Evolutionary conservation across 2,888 invertebrate genomes (phyloP).

Genomic region (Drosophila stalkeri): DNA sequence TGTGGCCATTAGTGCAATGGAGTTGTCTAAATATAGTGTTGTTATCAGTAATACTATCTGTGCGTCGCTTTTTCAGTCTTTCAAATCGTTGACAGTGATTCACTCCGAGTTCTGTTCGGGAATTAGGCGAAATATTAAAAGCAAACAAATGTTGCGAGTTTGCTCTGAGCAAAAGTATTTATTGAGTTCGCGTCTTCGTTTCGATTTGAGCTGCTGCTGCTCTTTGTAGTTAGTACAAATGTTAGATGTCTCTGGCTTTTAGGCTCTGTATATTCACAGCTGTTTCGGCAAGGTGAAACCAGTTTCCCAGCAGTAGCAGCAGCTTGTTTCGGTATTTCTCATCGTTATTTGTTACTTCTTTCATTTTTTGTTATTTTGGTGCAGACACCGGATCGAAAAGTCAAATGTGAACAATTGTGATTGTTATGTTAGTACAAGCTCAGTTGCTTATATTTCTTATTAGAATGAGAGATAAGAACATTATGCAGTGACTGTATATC

Average conservation of each 20-base stretch:
- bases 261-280: conserved; percentile 56
- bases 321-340: conserved; percentile 22
- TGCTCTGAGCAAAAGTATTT: conserved; percentile 17
- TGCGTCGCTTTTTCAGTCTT: not conserved
- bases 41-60: conserved; percentile 41
- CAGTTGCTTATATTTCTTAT: not conserved
- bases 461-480: not conserved
- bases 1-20: not conserved
- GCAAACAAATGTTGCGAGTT: conserved; percentile 38
- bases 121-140: conserved; percentile 33
- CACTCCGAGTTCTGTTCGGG: conserved; percentile 25
- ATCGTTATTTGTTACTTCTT: conserved; percentile 30
- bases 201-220: conserved; percentile 14
- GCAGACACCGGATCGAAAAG: conserved; percentile 38
- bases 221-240: conserved; percentile 40
- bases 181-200: conserved; percentile 23
- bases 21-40: conserved; percentile 9
- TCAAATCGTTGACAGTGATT: conserved; percentile 20
- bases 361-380: conserved; percentile 27
- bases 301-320: conserved; percentile 44
- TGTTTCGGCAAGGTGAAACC: conserved; percentile 66
- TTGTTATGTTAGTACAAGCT: not conserved
- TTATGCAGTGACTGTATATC: not conserved
- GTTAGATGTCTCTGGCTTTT: conserved; percentile 28
- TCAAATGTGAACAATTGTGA: conserved; percentile 47